phyloP scores from a whole-genome alignment of 2,888 invertebrate genomes.

The Coelinius sp. region DNA sequence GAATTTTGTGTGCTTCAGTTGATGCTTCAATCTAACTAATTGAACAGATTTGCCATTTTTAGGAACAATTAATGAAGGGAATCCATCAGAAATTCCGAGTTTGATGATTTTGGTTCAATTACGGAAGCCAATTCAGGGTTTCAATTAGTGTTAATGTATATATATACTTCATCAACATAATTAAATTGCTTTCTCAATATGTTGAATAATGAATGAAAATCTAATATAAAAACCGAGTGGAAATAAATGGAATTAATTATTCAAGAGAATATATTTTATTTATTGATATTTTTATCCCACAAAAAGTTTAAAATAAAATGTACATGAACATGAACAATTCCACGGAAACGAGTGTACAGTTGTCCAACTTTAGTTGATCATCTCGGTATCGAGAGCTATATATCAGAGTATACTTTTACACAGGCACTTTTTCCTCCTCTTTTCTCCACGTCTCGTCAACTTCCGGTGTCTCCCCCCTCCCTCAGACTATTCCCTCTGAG shows the following conservation, averaged over 20 bases:
- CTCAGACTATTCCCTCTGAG: not conserved
- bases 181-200: not conserved
- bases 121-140: constrained; percentile 1
- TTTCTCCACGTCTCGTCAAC: constrained; percentile 39
- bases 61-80: not conserved
- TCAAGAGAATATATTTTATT: not conserved
- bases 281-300: not conserved
- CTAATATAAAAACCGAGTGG: too few species aligned
- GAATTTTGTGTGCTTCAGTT: not conserved
- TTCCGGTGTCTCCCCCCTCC: constrained; percentile 32
- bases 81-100: constrained; percentile 8
- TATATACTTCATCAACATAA: not conserved
- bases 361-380: not conserved
- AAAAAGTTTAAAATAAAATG: not conserved
- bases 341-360: not conserved
- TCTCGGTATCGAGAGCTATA: not conserved
- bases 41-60: not conserved
- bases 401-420: not conserved
- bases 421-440: not conserved
- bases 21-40: not conserved
- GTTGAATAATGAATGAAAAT: not conserved
- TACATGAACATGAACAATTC: too few species aligned
- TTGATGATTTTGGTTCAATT: constrained; percentile 4
- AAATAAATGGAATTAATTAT: not conserved
- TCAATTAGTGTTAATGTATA: constrained; percentile 2